phyloP scores from a whole-genome alignment of 2,797 vertebrate species.

The Xyrichtys novacula region DNA sequence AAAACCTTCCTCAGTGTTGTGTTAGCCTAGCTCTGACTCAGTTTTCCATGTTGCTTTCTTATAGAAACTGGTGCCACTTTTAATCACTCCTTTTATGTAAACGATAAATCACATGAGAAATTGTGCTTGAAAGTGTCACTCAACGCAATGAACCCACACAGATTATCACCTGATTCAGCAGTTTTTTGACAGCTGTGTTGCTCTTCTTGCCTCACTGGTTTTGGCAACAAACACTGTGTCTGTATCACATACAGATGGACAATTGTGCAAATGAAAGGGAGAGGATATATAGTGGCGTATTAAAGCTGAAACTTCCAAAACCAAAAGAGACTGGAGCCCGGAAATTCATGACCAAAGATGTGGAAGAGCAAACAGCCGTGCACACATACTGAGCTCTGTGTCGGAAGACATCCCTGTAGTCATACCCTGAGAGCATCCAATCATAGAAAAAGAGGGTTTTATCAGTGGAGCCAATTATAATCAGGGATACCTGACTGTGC shows the following conservation, averaged over 20 bases:
- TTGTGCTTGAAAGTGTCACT: background rate
- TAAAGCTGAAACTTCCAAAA: no score
- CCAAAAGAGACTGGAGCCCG: no score
- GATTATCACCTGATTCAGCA: background rate
- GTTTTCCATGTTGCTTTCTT: background rate
- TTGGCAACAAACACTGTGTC: background rate
- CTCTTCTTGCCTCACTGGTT: background rate
- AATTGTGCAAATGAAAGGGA: constrained; percentile 22
- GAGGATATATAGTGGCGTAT: constrained; percentile 19
- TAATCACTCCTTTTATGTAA: background rate
- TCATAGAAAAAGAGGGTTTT: no score
- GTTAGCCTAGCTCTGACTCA: background rate
- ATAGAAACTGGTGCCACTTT: background rate
- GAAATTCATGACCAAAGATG: no score
- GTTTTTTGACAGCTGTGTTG: background rate
- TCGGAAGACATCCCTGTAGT: no score
- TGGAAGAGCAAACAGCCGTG: no score
- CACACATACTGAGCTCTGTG: no score
- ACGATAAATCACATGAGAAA: background rate
- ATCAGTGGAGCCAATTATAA: no score
- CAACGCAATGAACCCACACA: background rate
- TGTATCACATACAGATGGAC: constrained; percentile 11
- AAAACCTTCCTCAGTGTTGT: background rate
- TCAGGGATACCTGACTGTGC: no score
- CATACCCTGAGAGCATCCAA: no score